Evolutionary conservation across 2,113 vertebrate species (phyloP).

Genomic region (Acrocephalus arundinaceus): DNA sequence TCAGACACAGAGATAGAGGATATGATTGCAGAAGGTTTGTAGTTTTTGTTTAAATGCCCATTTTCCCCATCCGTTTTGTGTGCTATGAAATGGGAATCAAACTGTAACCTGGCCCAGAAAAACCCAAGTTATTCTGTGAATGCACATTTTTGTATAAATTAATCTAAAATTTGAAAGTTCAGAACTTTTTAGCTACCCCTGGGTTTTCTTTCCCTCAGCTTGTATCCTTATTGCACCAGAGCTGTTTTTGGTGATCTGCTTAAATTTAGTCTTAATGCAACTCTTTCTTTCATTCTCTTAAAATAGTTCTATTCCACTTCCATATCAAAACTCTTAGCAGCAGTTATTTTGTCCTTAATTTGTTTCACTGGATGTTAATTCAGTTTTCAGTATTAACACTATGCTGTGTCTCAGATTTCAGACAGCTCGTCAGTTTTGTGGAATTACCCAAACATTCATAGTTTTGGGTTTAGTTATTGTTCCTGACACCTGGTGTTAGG

Average conservation of each 20-base stretch:
- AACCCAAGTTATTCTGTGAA: background rate
- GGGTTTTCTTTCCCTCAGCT: background rate
- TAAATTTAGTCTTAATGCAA: background rate
- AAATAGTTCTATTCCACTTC: background rate
- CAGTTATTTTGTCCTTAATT: background rate
- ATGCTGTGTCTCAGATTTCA: background rate
- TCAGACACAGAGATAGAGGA: slow-evolving; percentile 89
- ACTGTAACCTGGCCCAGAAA: background rate
- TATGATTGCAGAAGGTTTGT: slow-evolving; percentile 83
- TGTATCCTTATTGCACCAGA: background rate
- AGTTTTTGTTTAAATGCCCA: background rate
- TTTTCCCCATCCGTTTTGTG: background rate
- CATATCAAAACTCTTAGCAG: background rate
- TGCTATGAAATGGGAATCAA: background rate
- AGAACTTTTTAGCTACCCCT: background rate
- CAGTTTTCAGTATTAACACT: background rate
- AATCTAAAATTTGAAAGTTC: background rate
- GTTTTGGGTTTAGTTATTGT: background rate
- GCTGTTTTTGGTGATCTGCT: background rate
- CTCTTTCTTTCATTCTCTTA: background rate
- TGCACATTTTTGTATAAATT: background rate
- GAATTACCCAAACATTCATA: background rate
- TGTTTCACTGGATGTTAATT: background rate
- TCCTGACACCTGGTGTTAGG: background rate
- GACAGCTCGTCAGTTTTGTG: background rate